These are phyloP conservation scores for Nephrotoma flavescens DNA, from an alignment of 2,888 invertebrate species.

Conservation along the genomic window DNA sequence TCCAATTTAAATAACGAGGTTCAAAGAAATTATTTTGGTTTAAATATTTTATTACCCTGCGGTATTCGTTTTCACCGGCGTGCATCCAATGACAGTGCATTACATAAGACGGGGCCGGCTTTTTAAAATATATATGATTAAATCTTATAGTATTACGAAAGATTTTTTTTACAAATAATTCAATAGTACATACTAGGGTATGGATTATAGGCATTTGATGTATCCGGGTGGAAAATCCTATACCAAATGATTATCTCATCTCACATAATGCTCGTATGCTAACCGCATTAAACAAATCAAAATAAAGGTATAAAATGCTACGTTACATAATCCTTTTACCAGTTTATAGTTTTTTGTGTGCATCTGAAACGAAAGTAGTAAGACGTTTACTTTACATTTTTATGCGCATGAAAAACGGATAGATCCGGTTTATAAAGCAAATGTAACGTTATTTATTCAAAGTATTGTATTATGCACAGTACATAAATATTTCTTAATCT, in stretches of 20 bases:
- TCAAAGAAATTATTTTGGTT: too few species aligned
- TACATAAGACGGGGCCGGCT: too few species aligned
- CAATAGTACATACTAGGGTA: background rate
- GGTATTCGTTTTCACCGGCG: too few species aligned
- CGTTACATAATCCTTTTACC: background rate
- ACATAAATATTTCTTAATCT: background rate
- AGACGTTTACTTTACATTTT: background rate
- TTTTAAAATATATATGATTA: background rate
- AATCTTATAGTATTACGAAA: background rate
- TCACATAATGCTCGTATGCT: background rate
- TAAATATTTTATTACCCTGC: too few species aligned
- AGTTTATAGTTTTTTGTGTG: background rate
- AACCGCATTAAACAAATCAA: background rate
- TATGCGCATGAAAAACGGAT: background rate
- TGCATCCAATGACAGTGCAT: too few species aligned
- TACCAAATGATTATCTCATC: background rate
- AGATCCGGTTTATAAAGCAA: background rate
- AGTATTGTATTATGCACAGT: background rate
- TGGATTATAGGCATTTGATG: background rate
- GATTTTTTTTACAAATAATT: background rate
- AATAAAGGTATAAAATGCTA: background rate
- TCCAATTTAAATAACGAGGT: too few species aligned
- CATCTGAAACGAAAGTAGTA: background rate
- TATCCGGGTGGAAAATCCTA: background rate
- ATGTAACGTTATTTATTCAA: background rate